A percentile compares a stretch with the other conserved stretches of the same genome.
phyloP scores from a whole-genome alignment of 1,140 invertebrate species.

The Drosophila miranda region DNA sequence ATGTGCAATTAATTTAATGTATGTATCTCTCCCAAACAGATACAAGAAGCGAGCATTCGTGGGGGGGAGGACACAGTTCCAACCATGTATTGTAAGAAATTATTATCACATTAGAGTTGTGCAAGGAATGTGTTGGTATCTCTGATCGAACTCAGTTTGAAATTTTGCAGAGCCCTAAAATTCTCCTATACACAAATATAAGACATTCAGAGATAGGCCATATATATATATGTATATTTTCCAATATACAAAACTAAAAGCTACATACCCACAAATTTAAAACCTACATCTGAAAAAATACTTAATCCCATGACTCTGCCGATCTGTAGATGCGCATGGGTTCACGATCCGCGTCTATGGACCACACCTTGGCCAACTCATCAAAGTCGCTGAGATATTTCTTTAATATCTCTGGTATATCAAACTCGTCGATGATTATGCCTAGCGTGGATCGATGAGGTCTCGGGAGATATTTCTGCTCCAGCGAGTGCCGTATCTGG shows the following conservation, averaged over 20 bases:
- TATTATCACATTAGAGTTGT: constrained; percentile 46
- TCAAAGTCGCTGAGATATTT: constrained; percentile 64
- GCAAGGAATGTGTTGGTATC: constrained; percentile 7
- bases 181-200: constrained; percentile 9
- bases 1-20: constrained; percentile 39
- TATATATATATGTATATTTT: constrained; percentile 28
- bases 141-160: constrained; percentile 4
- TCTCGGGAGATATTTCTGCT: constrained; percentile 52
- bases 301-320: constrained; percentile 57
- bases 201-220: too few relatives aligned
- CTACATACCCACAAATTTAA: constrained; percentile 26
- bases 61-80: constrained; percentile 1
- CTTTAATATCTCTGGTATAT: constrained; percentile 60
- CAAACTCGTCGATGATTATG: constrained; percentile 58
- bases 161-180: constrained; percentile 15
- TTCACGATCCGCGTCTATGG: not conserved
- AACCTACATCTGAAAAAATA: constrained; percentile 56
- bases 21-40: constrained; percentile 6
- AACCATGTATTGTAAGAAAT: constrained; percentile 26
- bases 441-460: constrained; percentile 57
- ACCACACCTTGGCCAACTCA: constrained; percentile 53
- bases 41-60: not conserved
- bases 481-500: constrained; percentile 29
- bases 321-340: constrained; percentile 14
- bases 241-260: constrained; percentile 47